Conservation (phyloP, 2,113 vertebrate genomes). For the Gopherus flavomarginatus region DNA sequence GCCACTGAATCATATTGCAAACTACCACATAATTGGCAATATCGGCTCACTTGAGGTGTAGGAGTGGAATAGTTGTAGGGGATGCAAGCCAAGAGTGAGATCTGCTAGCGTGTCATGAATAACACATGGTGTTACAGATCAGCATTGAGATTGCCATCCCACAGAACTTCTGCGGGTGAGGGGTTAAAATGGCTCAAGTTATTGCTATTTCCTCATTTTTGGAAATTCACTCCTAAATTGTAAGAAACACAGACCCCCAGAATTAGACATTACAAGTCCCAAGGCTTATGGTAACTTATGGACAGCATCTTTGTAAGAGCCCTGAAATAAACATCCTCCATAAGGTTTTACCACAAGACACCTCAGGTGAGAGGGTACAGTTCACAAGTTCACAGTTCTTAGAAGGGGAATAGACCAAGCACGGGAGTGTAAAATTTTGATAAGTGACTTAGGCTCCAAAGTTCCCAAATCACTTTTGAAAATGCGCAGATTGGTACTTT, state of each 20-base stretch:
- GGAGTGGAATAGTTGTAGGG: fast-evolving
- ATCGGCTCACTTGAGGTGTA: fast-evolving
- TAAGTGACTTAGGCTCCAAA: not conserved
- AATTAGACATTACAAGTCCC: fast-evolving
- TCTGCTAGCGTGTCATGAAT: fast-evolving
- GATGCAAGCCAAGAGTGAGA: fast-evolving
- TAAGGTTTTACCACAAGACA: not conserved
- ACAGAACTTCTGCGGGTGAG: too few relatives aligned
- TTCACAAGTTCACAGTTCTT: not conserved
- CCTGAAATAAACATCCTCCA: not conserved
- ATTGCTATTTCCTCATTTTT: fast-evolving
- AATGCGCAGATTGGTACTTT: fast-evolving
- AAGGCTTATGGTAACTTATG: not conserved
- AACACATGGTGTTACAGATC: fast-evolving
- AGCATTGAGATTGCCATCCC: fast-evolving
- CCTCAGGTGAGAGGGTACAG: not conserved
- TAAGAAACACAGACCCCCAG: too few relatives aligned
- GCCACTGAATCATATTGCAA: fast-evolving
- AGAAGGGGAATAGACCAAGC: not conserved
- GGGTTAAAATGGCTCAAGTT: not conserved
- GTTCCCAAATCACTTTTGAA: not conserved
- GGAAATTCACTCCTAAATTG: fast-evolving
- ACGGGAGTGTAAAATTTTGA: not conserved
- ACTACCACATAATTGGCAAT: fast-evolving
- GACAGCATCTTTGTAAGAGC: not conserved